A percentile compares a stretch with the other conserved stretches of the same genome.
phyloP scores from a whole-genome alignment of 2,888 invertebrate species.

The Yponomeuta plumbellus region DNA sequence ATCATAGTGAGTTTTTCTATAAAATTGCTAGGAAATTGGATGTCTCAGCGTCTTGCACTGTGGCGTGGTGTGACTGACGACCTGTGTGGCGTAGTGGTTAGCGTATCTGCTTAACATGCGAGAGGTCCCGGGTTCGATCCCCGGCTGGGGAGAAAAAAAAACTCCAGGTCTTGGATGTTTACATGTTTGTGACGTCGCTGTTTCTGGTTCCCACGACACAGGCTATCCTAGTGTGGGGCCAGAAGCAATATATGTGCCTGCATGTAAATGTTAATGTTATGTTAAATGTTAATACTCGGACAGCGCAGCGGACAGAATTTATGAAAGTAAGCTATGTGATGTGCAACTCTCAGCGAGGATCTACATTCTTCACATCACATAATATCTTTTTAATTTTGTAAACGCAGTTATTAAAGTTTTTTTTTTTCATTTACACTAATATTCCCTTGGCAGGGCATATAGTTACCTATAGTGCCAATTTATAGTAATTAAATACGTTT shows the following conservation, averaged over 20 bases:
- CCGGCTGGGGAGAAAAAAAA: too few species aligned
- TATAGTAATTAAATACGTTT: not conserved
- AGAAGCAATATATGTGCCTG: too few species aligned
- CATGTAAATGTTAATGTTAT: too few species aligned
- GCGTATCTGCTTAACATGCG: too few species aligned
- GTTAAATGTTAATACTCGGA: too few species aligned
- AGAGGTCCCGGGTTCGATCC: too few species aligned
- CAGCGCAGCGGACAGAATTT: constrained; percentile 36
- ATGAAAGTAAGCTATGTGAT: constrained; percentile 40
- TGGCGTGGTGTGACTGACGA: constrained; percentile 51
- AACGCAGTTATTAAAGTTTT: not conserved
- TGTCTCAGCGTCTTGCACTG: constrained; percentile 25
- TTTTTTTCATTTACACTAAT: not conserved
- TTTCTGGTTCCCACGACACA: too few species aligned
- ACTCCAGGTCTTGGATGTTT: too few species aligned
- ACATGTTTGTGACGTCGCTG: too few species aligned
- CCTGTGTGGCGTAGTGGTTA: too few species aligned
- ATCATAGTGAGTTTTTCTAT: constrained; percentile 1
- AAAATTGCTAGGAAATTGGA: constrained; percentile 26
- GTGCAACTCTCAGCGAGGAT: not conserved
- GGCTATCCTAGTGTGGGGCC: too few species aligned
- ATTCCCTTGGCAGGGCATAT: not conserved
- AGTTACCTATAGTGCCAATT: not conserved
- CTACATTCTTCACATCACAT: constrained; percentile 4
- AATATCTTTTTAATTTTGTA: not conserved